Base-by-base conservation (phyloP, 1,140 invertebrate genomes). In the Coenobita brevimanus region DNA sequence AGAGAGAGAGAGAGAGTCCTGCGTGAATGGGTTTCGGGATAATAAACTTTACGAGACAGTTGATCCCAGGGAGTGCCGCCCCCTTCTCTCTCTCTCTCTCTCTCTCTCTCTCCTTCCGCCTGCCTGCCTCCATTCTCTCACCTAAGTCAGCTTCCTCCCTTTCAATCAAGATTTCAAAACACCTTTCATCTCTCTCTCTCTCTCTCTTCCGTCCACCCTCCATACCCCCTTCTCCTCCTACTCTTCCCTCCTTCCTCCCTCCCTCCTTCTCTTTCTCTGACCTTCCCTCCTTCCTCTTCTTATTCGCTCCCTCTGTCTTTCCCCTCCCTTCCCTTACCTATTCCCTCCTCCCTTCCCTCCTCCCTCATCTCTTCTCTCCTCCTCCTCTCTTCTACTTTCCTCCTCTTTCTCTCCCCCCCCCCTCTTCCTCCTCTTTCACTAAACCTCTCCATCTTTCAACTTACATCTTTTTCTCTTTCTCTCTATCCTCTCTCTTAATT, bases 401-500 rank as follows among this genome's bases (percentile, higher is more conserved):
- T 71, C 30, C 41, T 21, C 67, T 71, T 17, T 33, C n/a, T 4
- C 67, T 21, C 64, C 21, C 24, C 38, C 64, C 24, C 24, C 10
- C 64, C 24, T 30, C 24, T 17, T 27, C n/a, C 64, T 69, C 64
- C 41, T 71, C 15, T 21, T 71, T 8, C 41, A 3, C 41, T 8
- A 2, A 15, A 17, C 67, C 8, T 38, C n/a, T n/a, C 41, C 67
- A 17, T n/a, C 24, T 30, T 6, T 17, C 41, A 30, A 21, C n/a
- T 71, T 2, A 30, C 41, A 30, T 71, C 67, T 71, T 38, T 71
- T 38, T 71, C 67, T 71, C 67, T 71, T 38, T 71, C 67, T 71
- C 67, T 71, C 67, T 71, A 30, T 33, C 67, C 0, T n/a, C n/a
- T n/a, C n/a, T n/a, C n/a, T n/a, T n/a, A n/a, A n/a, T n/a, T n/a